These are phyloP conservation scores for Denticeps clupeoides DNA, from an alignment of 2,797 vertebrate species.

Conservation along the genomic window DNA sequence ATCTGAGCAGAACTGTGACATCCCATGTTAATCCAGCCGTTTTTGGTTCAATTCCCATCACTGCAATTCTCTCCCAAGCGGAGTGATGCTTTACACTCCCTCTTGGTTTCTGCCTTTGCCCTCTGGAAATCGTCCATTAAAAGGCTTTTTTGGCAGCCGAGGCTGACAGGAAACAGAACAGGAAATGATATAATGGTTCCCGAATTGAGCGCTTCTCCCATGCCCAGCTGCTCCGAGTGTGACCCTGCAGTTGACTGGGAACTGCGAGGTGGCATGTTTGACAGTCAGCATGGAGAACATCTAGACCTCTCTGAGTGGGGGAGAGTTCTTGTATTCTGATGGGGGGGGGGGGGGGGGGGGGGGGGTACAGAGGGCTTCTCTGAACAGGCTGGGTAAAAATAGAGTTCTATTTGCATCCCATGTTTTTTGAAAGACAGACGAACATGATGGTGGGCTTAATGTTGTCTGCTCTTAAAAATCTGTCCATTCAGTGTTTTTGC, in stretches of 20 bases:
- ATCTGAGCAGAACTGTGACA: constrained; percentile 7
- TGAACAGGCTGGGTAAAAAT: too few species aligned
- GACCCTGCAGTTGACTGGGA: constrained; percentile 49
- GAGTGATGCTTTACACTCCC: constrained; percentile 35
- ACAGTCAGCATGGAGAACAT: constrained; percentile 13
- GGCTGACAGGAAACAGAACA: constrained; percentile 65
- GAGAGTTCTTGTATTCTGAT: constrained; percentile 11
- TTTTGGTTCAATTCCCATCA: constrained; percentile 67
- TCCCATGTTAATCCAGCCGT: constrained; percentile 57
- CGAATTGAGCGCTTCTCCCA: constrained; percentile 53
- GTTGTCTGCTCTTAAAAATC: too few species aligned
- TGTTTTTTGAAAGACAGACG: too few species aligned
- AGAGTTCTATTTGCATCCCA: too few species aligned
- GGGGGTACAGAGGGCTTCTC: too few species aligned
- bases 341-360: neutral
- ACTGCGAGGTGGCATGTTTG: constrained; percentile 37
- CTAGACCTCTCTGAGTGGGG: constrained; percentile 1
- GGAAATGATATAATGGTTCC: constrained; percentile 69
- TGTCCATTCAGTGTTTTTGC: too few species aligned
- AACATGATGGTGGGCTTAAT: too few species aligned
- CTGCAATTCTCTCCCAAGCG: constrained; percentile 42
- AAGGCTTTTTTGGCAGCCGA: constrained; percentile 56
- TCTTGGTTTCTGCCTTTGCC: constrained; percentile 46
- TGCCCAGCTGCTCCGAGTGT: constrained; percentile 53
- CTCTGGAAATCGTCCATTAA: constrained; percentile 60